Percentiles rank a stretch among this genome's conserved stretches.
Conservation (phyloP, 1,140 invertebrate species). For the Cotesia vestalis region DNA sequence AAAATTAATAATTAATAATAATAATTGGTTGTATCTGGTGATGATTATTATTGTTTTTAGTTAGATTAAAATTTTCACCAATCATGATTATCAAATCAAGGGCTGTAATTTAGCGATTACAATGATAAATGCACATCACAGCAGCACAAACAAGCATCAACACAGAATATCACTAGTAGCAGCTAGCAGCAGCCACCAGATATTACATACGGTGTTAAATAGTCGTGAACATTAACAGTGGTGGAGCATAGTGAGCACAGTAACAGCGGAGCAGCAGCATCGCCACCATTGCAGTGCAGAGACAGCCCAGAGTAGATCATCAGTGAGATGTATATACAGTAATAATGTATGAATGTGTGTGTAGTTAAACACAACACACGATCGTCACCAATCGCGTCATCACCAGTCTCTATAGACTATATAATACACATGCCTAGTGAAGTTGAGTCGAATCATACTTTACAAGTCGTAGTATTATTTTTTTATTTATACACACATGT, state of each 20-base stretch:
- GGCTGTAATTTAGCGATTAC: too few relatives aligned
- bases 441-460: not conserved
- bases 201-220: too few relatives aligned
- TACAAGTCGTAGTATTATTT: too few relatives aligned
- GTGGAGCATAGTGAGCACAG: conserved; percentile 4
- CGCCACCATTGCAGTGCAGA: conserved; percentile 30
- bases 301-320: conserved; percentile 6
- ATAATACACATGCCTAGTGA: not conserved
- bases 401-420: too few relatives aligned
- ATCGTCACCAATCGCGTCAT: not conserved
- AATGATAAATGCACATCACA: too few relatives aligned
- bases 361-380: not conserved
- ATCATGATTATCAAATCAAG: too few relatives aligned
- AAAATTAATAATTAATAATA: not conserved
- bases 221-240: conserved; percentile 2
- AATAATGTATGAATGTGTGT: not conserved
- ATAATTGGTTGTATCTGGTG: not conserved
- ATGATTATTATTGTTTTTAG: too few relatives aligned
- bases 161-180: too few relatives aligned
- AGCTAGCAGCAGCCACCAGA: too few relatives aligned
- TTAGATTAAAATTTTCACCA: too few relatives aligned
- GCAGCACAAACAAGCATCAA: too few relatives aligned
- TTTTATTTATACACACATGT: too few relatives aligned
- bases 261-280: conserved; percentile 18
- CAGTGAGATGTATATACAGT: not conserved